Base-by-base conservation (phyloP, 2,888 invertebrate genomes). In the Fissipunctia ypsillon region DNA sequence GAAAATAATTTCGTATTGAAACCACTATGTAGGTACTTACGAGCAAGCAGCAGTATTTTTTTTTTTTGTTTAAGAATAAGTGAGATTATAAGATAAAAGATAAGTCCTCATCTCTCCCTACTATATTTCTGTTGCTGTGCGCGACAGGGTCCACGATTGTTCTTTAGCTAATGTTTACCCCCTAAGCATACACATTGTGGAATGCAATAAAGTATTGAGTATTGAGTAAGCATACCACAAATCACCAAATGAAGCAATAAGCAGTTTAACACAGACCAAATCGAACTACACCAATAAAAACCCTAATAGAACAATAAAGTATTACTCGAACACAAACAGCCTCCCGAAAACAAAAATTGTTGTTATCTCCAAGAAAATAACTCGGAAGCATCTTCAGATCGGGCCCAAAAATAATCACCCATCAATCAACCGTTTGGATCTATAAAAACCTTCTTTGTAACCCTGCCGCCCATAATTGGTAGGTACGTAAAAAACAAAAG, bases 391-490 rank as follows among this genome's bases (percentile, higher is more conserved):
- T 93, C 93, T 91, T 63, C 89, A 90, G 90, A 93, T 94, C 93
- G 91, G 91, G 91, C 91, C 91, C 91, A 92, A 93, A 95, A 92
- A 94, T 95, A 95, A 96, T 95, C 91, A 91, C 88, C 95, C 94
- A 94, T 96, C 96, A 96, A 95, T 96, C 96, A 96, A 89, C 82
- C 90, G 90, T 88, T 90, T 89, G 86, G 72, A 84, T 78, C 78
- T 71, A 94, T 93, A 94, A 95, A 94, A 94, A 94, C 88, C 86
- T 86, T 14, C 94, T 95, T 95, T 95, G 93, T 93, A 90, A 91
- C 56, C 91, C 88, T 88, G 90, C 93, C 92, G 92, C 86, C 89
- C 78, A 90, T 95, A 95, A 95, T 95, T 94, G 93, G 90, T 91
- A 75, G 93, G 90, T 91, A 75, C 52, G 85, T 91, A 95, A 95